Conservation (phyloP, 2,113 vertebrate genomes). For the Pampusana beccarii region DNA sequence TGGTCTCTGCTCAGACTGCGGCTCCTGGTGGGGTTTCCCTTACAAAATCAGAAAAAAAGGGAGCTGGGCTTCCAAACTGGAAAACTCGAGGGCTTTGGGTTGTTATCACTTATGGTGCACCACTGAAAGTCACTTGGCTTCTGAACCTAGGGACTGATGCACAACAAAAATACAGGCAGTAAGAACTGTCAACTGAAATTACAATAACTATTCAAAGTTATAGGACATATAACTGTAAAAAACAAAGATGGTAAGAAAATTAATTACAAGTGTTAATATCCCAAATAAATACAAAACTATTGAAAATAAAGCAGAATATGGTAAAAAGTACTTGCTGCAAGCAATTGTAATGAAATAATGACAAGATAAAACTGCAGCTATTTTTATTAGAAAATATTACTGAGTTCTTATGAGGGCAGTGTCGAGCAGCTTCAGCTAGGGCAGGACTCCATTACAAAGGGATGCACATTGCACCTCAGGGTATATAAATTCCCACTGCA, state of each 20-base stretch:
- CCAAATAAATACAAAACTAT: neutral
- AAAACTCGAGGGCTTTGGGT: neutral
- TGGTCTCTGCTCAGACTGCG: neutral
- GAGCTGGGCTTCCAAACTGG: neutral
- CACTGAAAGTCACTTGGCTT: neutral
- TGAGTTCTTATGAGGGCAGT: neutral
- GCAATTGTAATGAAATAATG: neutral
- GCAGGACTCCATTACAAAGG: neutral
- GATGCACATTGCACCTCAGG: neutral
- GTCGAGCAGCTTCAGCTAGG: neutral
- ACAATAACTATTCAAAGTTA: neutral
- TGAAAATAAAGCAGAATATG: neutral
- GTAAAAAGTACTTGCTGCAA: neutral
- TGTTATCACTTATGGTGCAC: neutral
- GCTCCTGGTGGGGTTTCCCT: neutral
- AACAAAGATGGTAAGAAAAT: neutral
- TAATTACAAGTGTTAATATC: neutral
- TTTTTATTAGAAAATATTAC: neutral
- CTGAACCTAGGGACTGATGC: neutral
- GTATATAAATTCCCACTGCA: neutral
- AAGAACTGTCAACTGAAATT: neutral
- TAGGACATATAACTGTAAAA: neutral
- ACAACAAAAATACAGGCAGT: neutral
- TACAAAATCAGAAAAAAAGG: neutral
- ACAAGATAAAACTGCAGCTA: neutral